Evolutionary conservation across 2,797 vertebrate species (phyloP).

Genomic region (Gorsachius magnificus): DNA sequence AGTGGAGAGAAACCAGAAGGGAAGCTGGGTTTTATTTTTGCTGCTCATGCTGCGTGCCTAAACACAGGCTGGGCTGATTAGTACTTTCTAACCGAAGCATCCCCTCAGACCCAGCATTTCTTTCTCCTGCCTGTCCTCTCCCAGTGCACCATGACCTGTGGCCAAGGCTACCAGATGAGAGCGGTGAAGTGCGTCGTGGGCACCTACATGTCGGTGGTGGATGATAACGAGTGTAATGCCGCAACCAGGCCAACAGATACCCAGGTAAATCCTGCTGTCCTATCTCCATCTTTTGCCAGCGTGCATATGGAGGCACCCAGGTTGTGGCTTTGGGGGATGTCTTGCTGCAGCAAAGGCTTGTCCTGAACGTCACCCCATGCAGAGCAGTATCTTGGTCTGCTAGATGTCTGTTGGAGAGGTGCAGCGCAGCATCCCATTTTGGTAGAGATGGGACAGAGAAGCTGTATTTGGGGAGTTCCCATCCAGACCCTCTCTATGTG

Average conservation of each 20-base stretch:
- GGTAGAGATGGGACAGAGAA: not conserved
- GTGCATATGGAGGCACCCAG: fast-evolving
- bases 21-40: conserved; percentile 8
- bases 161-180: conserved; percentile 94
- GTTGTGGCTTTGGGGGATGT: not conserved
- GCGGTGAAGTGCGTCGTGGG: conserved; percentile 93
- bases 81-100: not conserved
- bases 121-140: not conserved
- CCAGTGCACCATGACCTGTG: conserved; percentile 94
- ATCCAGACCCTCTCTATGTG: not conserved
- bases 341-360: not conserved
- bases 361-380: not conserved
- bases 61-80: not conserved
- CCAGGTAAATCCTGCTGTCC: conserved; percentile 80
- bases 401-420: not conserved
- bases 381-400: not conserved
- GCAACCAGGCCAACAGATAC: conserved; percentile 91
- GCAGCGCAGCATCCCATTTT: not conserved
- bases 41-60: conserved; percentile 9
- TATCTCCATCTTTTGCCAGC: not conserved
- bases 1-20: conserved; percentile 69
- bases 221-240: conserved; percentile 94
- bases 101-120: not conserved
- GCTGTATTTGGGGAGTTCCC: not conserved
- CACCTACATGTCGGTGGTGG: conserved; percentile 87